Percentiles rank a stretch among this genome's conserved stretches.
Conservation (phyloP, 2,888 invertebrate species). For the Idaea aversata region DNA sequence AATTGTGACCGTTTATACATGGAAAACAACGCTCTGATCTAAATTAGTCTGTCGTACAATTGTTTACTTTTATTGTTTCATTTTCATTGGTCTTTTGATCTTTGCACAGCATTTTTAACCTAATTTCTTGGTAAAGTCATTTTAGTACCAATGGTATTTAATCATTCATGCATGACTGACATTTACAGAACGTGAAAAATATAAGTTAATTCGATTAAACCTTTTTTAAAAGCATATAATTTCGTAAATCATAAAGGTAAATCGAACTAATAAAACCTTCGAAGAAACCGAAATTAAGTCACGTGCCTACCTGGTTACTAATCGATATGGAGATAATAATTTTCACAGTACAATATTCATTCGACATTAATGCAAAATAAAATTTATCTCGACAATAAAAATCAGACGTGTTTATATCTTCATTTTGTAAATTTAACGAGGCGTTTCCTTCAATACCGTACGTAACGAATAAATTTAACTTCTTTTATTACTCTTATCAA, state of each 20-base stretch:
- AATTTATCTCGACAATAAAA: slow-evolving; percentile 42
- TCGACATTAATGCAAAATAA: slow-evolving; percentile 47
- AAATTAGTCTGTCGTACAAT: slow-evolving; percentile 17
- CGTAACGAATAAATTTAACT: slow-evolving; percentile 36
- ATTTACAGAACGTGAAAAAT: too few relatives aligned
- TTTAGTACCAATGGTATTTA: background rate
- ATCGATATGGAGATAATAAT: slow-evolving; percentile 6
- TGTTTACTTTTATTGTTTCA: slow-evolving; percentile 19
- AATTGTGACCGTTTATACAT: slow-evolving; percentile 58
- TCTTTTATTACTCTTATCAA: slow-evolving; percentile 50
- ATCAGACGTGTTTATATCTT: slow-evolving; percentile 44
- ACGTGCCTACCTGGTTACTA: slow-evolving; percentile 5
- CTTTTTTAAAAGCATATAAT: too few relatives aligned
- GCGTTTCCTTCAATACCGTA: slow-evolving; percentile 46
- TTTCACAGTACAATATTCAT: slow-evolving; percentile 22
- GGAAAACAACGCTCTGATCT: slow-evolving; percentile 30
- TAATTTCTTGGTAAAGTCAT: background rate
- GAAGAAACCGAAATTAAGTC: background rate
- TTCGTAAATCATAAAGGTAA: too few relatives aligned
- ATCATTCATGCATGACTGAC: background rate
- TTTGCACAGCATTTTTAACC: too few relatives aligned
- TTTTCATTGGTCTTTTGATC: slow-evolving; percentile 10
- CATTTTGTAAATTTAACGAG: slow-evolving; percentile 49
- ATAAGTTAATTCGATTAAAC: too few relatives aligned
- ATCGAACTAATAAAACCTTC: too few relatives aligned